Evolutionary conservation across 1,140 invertebrate species (phyloP).

Genomic region (Drosophila santomea): DNA sequence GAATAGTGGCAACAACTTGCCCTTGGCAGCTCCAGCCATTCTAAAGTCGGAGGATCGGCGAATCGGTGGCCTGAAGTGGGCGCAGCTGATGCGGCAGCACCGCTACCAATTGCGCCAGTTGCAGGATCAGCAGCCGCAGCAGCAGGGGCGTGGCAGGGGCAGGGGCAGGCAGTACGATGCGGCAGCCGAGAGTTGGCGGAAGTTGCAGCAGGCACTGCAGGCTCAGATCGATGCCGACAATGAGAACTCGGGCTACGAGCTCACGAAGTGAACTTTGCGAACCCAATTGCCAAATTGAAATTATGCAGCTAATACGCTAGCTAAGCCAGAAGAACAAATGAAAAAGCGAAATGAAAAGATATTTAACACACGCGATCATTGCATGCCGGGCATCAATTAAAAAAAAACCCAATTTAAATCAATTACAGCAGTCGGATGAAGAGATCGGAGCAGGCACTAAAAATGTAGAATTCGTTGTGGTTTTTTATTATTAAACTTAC

Average conservation of each 20-base stretch:
- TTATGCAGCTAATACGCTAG: conserved; percentile 16
- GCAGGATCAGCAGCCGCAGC: conserved; percentile 20
- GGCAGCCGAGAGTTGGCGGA: conserved; percentile 73
- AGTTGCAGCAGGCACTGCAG: conserved; percentile 53
- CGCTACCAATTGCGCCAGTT: conserved; percentile 44
- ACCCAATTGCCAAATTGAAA: conserved; percentile 42
- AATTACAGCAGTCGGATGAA: conserved; percentile 2
- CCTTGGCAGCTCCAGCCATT: conserved; percentile 7
- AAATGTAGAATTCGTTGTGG: conserved; percentile 35
- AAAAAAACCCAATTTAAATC: conserved; percentile 15
- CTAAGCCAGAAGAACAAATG: not conserved
- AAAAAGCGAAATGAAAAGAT: conserved; percentile 63
- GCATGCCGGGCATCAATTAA: conserved; percentile 63
- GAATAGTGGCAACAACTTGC: conserved; percentile 31
- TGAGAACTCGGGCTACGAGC: conserved; percentile 58
- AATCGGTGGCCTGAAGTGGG: conserved; percentile 51
- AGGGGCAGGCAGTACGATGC: conserved; percentile 40
- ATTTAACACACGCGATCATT: conserved; percentile 63
- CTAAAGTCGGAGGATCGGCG: conserved; percentile 4
- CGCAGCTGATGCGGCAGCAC: conserved; percentile 63
- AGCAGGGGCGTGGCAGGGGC: conserved; percentile 25
- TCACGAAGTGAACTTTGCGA: conserved; percentile 56
- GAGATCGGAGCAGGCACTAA: conserved; percentile 14
- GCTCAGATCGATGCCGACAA: conserved; percentile 37
- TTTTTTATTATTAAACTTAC: conserved; percentile 33